These are phyloP conservation scores for Psittacula derbiana DNA, from an alignment of 2,797 vertebrate genomes.

Conservation along the genomic window DNA sequence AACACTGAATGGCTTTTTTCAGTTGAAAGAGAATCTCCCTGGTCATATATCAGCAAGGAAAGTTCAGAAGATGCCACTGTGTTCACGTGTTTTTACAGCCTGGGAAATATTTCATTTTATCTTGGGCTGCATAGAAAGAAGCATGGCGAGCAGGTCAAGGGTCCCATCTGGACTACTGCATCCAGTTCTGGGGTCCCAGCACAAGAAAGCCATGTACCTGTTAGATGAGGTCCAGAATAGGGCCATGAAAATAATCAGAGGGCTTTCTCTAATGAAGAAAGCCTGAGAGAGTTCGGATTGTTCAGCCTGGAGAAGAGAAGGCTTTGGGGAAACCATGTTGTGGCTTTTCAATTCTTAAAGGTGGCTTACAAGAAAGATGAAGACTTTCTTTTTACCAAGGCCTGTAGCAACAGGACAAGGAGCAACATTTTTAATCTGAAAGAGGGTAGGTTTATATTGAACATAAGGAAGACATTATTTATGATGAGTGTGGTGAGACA, in stretches of 20 bases:
- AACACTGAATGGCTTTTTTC: neutral
- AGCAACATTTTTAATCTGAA: neutral
- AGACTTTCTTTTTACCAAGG: neutral
- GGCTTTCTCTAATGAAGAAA: neutral
- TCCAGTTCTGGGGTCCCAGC: neutral
- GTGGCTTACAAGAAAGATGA: neutral
- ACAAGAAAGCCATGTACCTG: neutral
- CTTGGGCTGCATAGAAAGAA: neutral
- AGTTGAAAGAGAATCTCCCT: neutral
- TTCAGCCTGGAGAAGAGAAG: neutral
- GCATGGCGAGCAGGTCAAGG: neutral
- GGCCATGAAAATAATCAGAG: neutral
- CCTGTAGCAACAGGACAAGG: neutral
- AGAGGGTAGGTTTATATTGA: neutral
- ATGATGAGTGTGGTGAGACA: rapidly evolving
- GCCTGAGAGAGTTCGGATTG: neutral
- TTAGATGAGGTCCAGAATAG: neutral
- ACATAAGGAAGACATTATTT: neutral
- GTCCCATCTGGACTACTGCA: neutral
- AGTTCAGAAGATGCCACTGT: neutral
- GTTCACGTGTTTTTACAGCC: neutral
- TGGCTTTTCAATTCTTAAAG: neutral
- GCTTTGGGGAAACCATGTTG: rapidly evolving
- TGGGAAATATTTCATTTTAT: neutral
- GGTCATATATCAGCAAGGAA: neutral